Base-by-base conservation (phyloP, 2,888 invertebrate species). In the Dynastes grantii region DNA sequence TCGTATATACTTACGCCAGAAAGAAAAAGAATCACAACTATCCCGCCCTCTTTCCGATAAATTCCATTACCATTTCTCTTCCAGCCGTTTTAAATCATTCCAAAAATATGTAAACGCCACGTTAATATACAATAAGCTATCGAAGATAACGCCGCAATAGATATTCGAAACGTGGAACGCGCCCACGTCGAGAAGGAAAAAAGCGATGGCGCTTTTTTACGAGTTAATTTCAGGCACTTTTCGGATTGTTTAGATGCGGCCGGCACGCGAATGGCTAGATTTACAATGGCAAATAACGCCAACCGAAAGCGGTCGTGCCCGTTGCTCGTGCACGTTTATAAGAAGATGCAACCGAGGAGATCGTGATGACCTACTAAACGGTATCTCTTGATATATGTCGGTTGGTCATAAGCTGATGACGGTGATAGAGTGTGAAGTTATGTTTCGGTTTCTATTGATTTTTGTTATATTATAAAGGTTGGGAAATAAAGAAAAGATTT, bases 141-240 rank as follows among this genome's bases (percentile, higher is more conserved):
- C 71, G 71, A 71, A 71, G 55, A 73, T 73, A 73, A 61, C 73
- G 61, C 13, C 40, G 58, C 58, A 73, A 73, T 73, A 61, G 73
- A 73, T 73, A 73, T 73, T 40, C 73, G 58, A 37, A 58, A 22
- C 40, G 22, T 13, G 61, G 58, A 73, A 73, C 73, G 73, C 77
- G 79, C 84, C 73, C 73, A 73, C 32, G 40, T 73, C 37, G 11
- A 40, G 4, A 49, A 29, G 27, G 29, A 61, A 84, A 84, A 83
- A 85, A 83, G 83, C 84, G 84, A 84, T 84, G 81, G 76, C 80
- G 84, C 85, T 85, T 85, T 85, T 86, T 86, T 86, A 86, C 86
- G 86, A 84, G 84, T 85, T 83, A 85, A 85, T 85, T 86, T 83
- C 86, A 86, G 86, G 86, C 86, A 86, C 85, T 84, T 85, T 84